Percentiles rank a stretch among this genome's conserved stretches.
Conservation (phyloP, 2,888 invertebrate genomes). For the Eristalis tenax region DNA sequence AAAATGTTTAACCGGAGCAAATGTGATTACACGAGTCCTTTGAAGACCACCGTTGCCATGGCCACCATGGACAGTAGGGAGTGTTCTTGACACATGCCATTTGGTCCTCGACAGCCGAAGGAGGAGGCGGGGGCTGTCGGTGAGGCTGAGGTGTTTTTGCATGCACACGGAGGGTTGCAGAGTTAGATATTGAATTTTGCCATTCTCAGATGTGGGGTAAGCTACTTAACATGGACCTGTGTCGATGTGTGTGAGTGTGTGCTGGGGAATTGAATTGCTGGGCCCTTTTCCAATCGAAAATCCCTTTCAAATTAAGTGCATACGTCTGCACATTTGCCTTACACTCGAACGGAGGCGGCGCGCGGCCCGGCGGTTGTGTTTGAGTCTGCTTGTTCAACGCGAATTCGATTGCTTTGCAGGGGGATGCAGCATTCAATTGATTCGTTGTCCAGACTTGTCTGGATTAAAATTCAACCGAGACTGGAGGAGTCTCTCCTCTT, state of each 20-base stretch:
- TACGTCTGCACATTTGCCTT: neutral
- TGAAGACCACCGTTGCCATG: slow-evolving; percentile 52
- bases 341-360: neutral
- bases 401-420: neutral
- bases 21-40: slow-evolving; percentile 60
- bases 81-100: slow-evolving; percentile 48
- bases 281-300: neutral
- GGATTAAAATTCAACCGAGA: neutral
- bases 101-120: neutral
- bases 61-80: slow-evolving; percentile 12
- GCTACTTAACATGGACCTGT: neutral
- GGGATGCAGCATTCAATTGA: neutral
- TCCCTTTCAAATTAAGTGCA: neutral
- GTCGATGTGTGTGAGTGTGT: neutral
- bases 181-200: neutral
- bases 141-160: neutral
- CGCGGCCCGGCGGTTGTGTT: too few species aligned
- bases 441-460: neutral
- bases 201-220: neutral
- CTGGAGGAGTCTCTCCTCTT: neutral
- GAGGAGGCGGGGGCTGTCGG: neutral
- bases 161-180: neutral
- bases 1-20: slow-evolving; percentile 43
- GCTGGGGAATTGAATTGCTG: neutral
- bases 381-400: neutral